Evolutionary conservation across 2,113 vertebrate species (phyloP).

Genomic region (Ceyx melanurus): DNA sequence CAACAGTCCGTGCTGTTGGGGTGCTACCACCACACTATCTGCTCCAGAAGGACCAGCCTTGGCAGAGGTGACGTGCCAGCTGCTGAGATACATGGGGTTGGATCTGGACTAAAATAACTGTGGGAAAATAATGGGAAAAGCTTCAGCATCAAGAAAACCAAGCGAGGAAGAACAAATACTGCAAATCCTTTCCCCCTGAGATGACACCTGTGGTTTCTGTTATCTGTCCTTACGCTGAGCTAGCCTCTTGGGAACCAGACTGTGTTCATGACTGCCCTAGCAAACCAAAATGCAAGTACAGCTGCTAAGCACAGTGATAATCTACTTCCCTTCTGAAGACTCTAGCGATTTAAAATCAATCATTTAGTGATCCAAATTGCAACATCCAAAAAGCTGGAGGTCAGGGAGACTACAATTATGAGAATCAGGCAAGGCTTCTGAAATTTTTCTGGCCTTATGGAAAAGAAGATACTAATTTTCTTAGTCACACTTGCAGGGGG

Average conservation of each 20-base stretch:
- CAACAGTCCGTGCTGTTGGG: background rate
- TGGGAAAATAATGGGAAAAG: background rate
- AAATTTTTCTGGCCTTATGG: background rate
- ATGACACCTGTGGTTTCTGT: background rate
- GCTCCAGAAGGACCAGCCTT: background rate
- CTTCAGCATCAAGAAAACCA: conserved; percentile 21
- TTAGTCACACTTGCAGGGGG: background rate
- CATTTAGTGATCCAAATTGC: background rate
- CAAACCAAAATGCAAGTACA: background rate
- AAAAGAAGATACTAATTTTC: background rate
- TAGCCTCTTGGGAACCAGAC: background rate
- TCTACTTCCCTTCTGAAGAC: background rate
- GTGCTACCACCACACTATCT: background rate
- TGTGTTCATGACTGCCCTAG: background rate
- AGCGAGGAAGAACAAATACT: conserved; percentile 32
- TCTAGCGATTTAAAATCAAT: background rate
- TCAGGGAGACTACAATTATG: background rate
- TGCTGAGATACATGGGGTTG: background rate
- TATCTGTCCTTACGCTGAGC: background rate
- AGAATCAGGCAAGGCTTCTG: background rate
- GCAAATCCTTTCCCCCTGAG: conserved; percentile 27
- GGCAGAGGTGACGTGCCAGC: background rate
- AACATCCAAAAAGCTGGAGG: background rate
- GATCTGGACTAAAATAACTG: background rate
- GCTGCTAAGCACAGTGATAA: conserved; percentile 21